Base-by-base conservation (phyloP, 2,888 invertebrate species). In the Torymus aiolomorphi region DNA sequence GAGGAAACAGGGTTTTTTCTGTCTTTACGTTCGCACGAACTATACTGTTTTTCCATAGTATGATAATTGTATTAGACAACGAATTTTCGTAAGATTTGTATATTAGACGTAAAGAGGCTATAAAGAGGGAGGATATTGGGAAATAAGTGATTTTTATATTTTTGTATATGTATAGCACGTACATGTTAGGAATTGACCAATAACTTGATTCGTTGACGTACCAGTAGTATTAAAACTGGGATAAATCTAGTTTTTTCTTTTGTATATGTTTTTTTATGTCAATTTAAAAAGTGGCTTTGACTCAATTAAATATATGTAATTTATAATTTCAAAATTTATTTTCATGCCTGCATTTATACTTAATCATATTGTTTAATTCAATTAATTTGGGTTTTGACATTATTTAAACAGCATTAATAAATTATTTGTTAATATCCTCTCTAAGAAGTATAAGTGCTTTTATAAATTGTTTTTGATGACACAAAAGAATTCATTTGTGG, bases 1-100 rank as follows among this genome's bases (percentile, higher is more conserved):
- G 14, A 67, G 51, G 54, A 61, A 42, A 42, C 24, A 57, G 61
- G 54, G 54, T 75, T 56, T 51, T 61, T 51, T 61, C 66, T 57
- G 16, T 74, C 51, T 24, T 31, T 61, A 20, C 49, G 69, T 69
- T 76, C 18, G 76, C 76, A 70, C 69, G 69, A 49, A 42, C 42
- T 42, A 10, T 42, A 67, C 18, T 75, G 51, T 49, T 52, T 42
- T 49, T 16, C 51, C 42, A 24, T 59, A 42, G 52, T 69, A 16
- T 18, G n/a, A 61, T 61, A 62, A 66, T 12, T 42, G 18, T 16
- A 4, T 49, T 70, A 1, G 67, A 51, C 61, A 42, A 31, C 51
- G 42, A 62, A 52, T 54, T 69, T 62, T n/a, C 51, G 18, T 12
- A 49, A 65, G 51, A 24, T 10, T 65, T 1, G 16, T 10, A 18